These are phyloP conservation scores for Elgaria multicarinata DNA, from an alignment of 2,113 vertebrate species.

Conservation along the genomic window DNA sequence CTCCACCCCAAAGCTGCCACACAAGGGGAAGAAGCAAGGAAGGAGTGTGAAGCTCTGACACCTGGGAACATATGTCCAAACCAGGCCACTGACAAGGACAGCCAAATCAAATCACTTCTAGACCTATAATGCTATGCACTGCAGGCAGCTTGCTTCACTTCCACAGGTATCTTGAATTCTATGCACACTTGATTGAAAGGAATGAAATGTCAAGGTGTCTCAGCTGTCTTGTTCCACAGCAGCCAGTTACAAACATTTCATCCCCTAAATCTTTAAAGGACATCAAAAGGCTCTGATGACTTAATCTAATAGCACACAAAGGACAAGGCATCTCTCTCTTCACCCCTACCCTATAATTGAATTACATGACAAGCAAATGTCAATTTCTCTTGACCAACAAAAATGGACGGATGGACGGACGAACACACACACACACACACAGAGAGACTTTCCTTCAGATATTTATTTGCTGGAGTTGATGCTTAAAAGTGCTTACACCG, in stretches of 20 bases:
- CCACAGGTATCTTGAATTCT: slow-evolving; percentile 31
- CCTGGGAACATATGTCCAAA: background rate
- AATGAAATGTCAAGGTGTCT: slow-evolving; percentile 49
- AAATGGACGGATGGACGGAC: slow-evolving; percentile 19
- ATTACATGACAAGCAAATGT: slow-evolving; percentile 64
- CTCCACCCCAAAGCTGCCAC: background rate
- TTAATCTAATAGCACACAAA: slow-evolving; percentile 58
- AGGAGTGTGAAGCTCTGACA: background rate
- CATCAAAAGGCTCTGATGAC: slow-evolving; percentile 49
- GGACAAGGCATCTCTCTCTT: slow-evolving; percentile 38
- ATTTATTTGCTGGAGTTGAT: slow-evolving; percentile 58
- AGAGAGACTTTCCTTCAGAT: slow-evolving; percentile 28
- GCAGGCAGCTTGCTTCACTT: slow-evolving; percentile 17
- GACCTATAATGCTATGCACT: background rate
- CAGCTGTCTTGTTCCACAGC: slow-evolving; percentile 16
- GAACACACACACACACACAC: background rate
- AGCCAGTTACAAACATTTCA: slow-evolving; percentile 40
- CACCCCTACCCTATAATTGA: slow-evolving; percentile 47
- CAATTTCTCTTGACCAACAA: slow-evolving; percentile 39
- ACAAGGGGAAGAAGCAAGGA: background rate
- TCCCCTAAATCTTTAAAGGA: slow-evolving; percentile 47
- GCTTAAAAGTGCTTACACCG: slow-evolving; percentile 59
- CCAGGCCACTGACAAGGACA: background rate
- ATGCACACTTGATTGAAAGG: slow-evolving; percentile 40
- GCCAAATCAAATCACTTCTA: background rate